phyloP scores from a whole-genome alignment of 2,113 vertebrate genomes.

The Atractosteus spatula region DNA sequence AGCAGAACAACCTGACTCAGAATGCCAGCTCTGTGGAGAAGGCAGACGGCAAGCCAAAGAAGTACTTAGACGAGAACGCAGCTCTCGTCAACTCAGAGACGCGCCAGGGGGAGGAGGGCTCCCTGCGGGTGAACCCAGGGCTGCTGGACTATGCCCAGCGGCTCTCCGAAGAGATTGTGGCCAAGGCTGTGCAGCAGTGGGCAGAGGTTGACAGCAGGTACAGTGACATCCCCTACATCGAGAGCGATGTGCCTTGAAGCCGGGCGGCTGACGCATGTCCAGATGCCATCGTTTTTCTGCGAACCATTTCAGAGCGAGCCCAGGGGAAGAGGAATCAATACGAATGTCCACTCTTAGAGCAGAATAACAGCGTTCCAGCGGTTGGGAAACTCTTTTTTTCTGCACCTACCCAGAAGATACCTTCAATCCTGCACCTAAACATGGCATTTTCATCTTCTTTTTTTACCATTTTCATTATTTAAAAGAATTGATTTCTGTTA shows the following conservation, averaged over 20 bases:
- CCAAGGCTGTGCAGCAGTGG: conserved; percentile 86
- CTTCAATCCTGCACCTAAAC: no score
- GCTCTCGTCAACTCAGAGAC: conserved; percentile 44
- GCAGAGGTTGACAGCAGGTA: conserved; percentile 81
- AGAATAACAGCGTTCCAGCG: background rate
- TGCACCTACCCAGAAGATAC: background rate
- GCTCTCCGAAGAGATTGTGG: conserved; percentile 83
- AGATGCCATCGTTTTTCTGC: background rate
- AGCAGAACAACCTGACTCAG: conserved; percentile 56
- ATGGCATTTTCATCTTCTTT: background rate
- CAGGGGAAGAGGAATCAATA: background rate
- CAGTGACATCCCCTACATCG: conserved; percentile 91
- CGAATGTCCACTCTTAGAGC: background rate
- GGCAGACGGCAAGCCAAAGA: conserved; percentile 5
- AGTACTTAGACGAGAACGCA: conserved; percentile 38
- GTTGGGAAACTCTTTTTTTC: background rate
- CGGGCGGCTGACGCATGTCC: background rate
- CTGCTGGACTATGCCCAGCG: conserved; percentile 82
- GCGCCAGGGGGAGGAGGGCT: conserved; percentile 33
- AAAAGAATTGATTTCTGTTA: no score
- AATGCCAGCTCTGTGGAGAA: conserved; percentile 36
- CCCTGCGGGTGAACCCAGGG: conserved; percentile 41
- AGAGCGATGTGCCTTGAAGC: conserved; percentile 79
- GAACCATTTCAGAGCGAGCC: background rate
- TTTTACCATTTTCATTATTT: background rate